phyloP scores from a whole-genome alignment of 2,113 vertebrate species.

The Chaetorhynchus papuensis region DNA sequence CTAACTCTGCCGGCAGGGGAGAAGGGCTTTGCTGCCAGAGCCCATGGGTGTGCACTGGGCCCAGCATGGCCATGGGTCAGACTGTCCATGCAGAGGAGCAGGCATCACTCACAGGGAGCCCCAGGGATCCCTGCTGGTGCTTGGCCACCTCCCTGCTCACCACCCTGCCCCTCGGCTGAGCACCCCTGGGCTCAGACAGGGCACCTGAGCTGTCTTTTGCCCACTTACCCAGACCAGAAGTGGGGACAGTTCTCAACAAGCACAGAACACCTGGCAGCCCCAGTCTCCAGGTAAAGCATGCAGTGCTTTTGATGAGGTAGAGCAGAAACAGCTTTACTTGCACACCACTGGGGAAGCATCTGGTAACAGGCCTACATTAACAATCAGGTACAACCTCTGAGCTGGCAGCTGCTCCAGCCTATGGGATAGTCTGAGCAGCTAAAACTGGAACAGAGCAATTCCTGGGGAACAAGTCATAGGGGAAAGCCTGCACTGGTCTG shows the following conservation, averaged over 20 bases:
- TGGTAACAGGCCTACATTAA: not conserved
- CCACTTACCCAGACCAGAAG: not conserved
- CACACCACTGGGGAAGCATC: rapidly evolving
- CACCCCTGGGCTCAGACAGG: not conserved
- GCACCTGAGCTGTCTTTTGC: not conserved
- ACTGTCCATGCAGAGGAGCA: not conserved
- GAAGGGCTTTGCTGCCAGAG: not conserved
- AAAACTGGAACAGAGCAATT: not conserved
- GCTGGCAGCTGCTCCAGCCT: not conserved
- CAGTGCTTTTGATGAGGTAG: not conserved
- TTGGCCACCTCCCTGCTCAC: not conserved
- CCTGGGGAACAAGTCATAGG: not conserved
- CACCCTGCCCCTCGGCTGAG: not conserved
- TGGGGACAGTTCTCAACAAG: not conserved
- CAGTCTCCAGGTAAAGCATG: not conserved
- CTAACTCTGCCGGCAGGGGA: not conserved
- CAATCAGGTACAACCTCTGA: not conserved
- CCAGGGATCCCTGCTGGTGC: not conserved
- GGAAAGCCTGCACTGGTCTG: not conserved
- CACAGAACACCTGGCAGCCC: not conserved
- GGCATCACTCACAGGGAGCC: rapidly evolving
- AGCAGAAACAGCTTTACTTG: not conserved
- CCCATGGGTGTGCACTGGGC: rapidly evolving
- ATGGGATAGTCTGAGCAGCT: not conserved
- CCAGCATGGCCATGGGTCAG: rapidly evolving